phyloP scores from a whole-genome alignment of 2,113 vertebrate species.

The Anseranas semipalmata region DNA sequence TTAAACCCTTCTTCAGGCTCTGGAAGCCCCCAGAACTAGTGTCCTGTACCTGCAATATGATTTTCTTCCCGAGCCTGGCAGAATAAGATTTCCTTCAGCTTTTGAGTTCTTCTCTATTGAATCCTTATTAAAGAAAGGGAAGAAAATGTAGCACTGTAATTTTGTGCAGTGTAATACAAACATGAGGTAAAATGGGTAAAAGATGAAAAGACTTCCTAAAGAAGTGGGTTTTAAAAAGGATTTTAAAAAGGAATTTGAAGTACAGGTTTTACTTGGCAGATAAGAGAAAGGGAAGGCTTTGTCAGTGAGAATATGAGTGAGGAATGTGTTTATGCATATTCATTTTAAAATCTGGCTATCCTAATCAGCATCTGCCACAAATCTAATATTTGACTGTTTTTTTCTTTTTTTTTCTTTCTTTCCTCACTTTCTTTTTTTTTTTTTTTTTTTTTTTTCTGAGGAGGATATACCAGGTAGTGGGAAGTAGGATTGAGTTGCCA shows the following conservation, averaged over 20 bases:
- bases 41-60: background rate
- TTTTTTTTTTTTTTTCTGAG: background rate
- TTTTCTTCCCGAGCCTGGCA: background rate
- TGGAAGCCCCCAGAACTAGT: background rate
- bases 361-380: background rate
- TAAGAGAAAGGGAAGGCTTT: slow-evolving; percentile 12
- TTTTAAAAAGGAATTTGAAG: slow-evolving; percentile 29
- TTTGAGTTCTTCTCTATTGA: background rate
- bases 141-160: background rate
- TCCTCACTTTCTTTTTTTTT: background rate
- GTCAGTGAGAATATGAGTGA: background rate
- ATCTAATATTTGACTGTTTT: background rate
- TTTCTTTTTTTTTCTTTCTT: background rate
- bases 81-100: background rate
- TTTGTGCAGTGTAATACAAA: background rate
- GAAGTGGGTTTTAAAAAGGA: background rate
- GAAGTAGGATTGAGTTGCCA: background rate
- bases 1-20: background rate
- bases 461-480: background rate
- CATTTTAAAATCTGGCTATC: background rate
- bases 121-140: background rate
- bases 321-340: background rate
- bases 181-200: slow-evolving; percentile 8
- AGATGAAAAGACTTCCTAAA: slow-evolving; percentile 39
- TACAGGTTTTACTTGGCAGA: slow-evolving; percentile 16